Evolutionary conservation across 2,113 vertebrate genomes (phyloP), one percentile per base, ranked within the genome.

Genomic region (Dasyornis broadbenti): DNA sequence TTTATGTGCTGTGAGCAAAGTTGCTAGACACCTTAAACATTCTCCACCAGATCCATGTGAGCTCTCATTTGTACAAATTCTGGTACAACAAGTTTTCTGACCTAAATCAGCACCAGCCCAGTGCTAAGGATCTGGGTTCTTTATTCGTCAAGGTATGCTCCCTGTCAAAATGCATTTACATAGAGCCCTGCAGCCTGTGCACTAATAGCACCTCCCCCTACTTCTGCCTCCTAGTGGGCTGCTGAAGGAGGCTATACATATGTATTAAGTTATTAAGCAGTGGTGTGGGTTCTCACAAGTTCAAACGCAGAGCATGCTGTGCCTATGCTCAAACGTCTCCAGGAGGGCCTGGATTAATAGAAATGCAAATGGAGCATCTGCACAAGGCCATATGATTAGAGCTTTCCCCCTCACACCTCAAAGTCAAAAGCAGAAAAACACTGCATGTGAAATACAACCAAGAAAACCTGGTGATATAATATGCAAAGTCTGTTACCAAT

Each of bases 361-460:
- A 98, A 98, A 98, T 98, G 98, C 98, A 98, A 98, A 98, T 98
- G 95, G 96, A 98, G 97, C 98, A 98, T 98, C 98, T 98, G 98
- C 97, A 97, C 97, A 97, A 97, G 98, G 97, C 98, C 97, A 96
- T 97, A 97, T 98, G 98, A 98, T 98, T 98, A 98, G 97, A 98
- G 97, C 97, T 93, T 98, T 97, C 94, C 97, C 96, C 92, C 97
- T 98, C 97, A 97, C 97, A 98, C 98, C 98, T 98, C 98, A 97
- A 98, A 98, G 98, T 98, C 97, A 98, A 97, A 97, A 98, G 98
- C 97, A 98, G 97, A 97, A 97, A 98, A 98, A 98, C 97, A 93
- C 98, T 96, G 98, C 97, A 97, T 98, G 97, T 91, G 97, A 98
- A 98, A 98, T 93, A 96, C 96, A 97, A 97, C 97, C 96, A 96